Evolutionary conservation across 2,113 vertebrate species (phyloP).

Genomic region (Xiphias gladius): DNA sequence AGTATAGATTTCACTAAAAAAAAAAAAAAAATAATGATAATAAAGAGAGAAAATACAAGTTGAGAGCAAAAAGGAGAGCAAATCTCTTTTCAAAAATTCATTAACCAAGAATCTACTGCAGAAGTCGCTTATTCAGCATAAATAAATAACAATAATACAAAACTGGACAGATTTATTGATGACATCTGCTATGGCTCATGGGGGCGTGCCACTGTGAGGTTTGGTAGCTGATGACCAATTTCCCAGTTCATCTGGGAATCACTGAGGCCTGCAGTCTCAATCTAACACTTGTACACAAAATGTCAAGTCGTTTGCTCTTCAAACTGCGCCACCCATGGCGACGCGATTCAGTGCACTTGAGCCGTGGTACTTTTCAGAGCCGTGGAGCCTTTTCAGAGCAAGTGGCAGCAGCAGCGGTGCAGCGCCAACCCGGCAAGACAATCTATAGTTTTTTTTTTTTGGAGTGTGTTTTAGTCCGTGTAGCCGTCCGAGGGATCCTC

Average conservation of each 20-base stretch:
- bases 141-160: conserved; percentile 73
- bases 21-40: too few species aligned
- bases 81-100: conserved; percentile 34
- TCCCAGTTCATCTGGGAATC: neutral
- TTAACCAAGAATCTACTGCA: conserved; percentile 48
- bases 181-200: conserved; percentile 66
- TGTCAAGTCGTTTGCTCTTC: conserved; percentile 2
- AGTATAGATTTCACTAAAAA: conserved; percentile 28
- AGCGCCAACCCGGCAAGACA: neutral
- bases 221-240: conserved; percentile 10
- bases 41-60: conserved; percentile 25
- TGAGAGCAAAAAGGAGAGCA: conserved; percentile 20
- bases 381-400: neutral
- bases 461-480: conserved; percentile 13
- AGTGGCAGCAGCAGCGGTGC: neutral
- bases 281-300: neutral
- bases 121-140: conserved; percentile 59
- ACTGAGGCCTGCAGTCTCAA: conserved; percentile 15
- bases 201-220: conserved; percentile 38
- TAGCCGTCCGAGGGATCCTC: conserved; percentile 21
- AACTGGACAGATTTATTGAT: conserved; percentile 52
- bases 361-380: neutral
- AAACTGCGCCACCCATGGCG: neutral
- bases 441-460: neutral
- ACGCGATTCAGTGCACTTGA: conserved; percentile 6